phyloP scores from a whole-genome alignment of 2,797 vertebrate species.

The Spondyliosoma cantharus region DNA sequence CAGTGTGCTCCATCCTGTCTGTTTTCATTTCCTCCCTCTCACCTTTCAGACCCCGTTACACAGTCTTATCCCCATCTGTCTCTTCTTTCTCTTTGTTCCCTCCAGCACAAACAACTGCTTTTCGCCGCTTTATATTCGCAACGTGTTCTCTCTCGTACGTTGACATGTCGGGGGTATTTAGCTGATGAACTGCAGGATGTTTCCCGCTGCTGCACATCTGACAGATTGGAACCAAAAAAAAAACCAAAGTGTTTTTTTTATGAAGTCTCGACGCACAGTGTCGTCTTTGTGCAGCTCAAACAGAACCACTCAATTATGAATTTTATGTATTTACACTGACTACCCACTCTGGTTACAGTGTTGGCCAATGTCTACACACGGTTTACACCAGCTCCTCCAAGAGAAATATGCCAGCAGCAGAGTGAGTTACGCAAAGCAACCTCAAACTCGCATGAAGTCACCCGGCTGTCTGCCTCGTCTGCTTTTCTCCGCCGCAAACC shows the following conservation, averaged over 20 bases:
- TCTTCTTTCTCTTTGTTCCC: slow-evolving; percentile 35
- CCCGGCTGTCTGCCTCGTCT: slow-evolving; percentile 44
- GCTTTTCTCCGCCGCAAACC: slow-evolving; percentile 39
- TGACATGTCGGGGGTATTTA: neutral
- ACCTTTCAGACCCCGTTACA: slow-evolving; percentile 66
- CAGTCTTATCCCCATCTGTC: slow-evolving; percentile 71
- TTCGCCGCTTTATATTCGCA: slow-evolving; percentile 17
- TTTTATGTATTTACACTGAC: slow-evolving; percentile 62
- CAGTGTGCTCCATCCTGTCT: slow-evolving; percentile 42
- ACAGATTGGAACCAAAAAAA: slow-evolving; percentile 34
- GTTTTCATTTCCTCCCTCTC: slow-evolving; percentile 73
- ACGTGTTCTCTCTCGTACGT: slow-evolving; percentile 10
- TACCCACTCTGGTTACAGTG: slow-evolving; percentile 44
- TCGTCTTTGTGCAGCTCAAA: slow-evolving; percentile 67
- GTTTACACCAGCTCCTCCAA: slow-evolving; percentile 61
- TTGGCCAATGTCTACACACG: slow-evolving; percentile 53
- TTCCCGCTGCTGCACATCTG: slow-evolving; percentile 11
- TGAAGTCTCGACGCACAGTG: slow-evolving; percentile 48
- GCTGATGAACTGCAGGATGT: slow-evolving; percentile 8
- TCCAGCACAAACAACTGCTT: slow-evolving; percentile 17
- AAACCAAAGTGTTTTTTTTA: slow-evolving; percentile 6
- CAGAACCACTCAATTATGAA: slow-evolving; percentile 61
- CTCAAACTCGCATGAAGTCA: slow-evolving; percentile 52
- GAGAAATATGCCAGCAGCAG: slow-evolving; percentile 54
- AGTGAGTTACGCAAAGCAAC: slow-evolving; percentile 58